Evolutionary conservation across 92 coral and sea anemone species (phyloP).

Genomic region (Epizoanthus stellaris): DNA sequence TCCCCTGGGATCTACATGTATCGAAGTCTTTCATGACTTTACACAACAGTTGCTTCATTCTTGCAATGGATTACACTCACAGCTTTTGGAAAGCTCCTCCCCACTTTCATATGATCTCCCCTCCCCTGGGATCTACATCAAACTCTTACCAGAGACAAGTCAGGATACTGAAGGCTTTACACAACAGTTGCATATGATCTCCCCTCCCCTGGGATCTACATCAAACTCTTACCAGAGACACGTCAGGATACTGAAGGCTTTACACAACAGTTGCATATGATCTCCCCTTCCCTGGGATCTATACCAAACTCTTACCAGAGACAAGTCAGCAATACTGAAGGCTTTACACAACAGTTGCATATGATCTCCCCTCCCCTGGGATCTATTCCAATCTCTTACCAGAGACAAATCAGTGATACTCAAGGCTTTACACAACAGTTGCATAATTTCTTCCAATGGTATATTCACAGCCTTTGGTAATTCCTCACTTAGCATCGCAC

Average conservation of each 20-base stretch:
- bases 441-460: slow-evolving; percentile 61
- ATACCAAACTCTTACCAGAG: slow-evolving; percentile 54
- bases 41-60: slow-evolving; percentile 43
- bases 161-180: slow-evolving; percentile 49
- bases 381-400: slow-evolving; percentile 50
- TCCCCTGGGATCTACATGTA: too few species aligned
- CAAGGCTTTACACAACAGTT: slow-evolving; percentile 56
- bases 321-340: slow-evolving; percentile 53
- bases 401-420: slow-evolving; percentile 63
- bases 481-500: slow-evolving; percentile 63
- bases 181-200: not conserved
- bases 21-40: too few species aligned
- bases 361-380: too few species aligned
- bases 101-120: too few species aligned
- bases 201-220: too few species aligned
- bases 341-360: not conserved
- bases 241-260: slow-evolving; percentile 52
- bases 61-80: slow-evolving; percentile 64
- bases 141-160: slow-evolving; percentile 64
- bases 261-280: slow-evolving; percentile 26
- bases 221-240: slow-evolving; percentile 63
- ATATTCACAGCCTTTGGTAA: slow-evolving; percentile 56
- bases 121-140: not conserved
- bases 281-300: too few species aligned
- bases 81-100: slow-evolving; percentile 24